These are phyloP conservation scores for Archaeoteleia sp. DNA, from an alignment of 2,888 invertebrate genomes.

Conservation along the genomic window DNA sequence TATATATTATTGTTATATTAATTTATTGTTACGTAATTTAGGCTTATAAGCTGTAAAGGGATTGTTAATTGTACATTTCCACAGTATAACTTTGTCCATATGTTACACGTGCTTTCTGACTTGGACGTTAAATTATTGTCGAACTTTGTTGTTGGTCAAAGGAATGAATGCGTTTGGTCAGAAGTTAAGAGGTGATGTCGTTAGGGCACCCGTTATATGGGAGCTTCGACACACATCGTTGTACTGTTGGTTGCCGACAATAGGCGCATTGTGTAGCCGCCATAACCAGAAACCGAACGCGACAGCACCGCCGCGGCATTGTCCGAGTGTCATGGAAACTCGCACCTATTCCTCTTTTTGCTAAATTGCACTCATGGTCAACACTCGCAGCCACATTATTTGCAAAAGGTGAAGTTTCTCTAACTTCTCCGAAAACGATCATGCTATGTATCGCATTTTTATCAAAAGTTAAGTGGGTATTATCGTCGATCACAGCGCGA, in stretches of 20 bases:
- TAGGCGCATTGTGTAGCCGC: slow-evolving; percentile 74
- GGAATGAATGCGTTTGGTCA: slow-evolving; percentile 31
- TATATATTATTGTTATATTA: too few relatives aligned
- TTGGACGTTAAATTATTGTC: background rate
- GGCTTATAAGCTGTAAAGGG: too few relatives aligned
- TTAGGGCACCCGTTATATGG: slow-evolving; percentile 50
- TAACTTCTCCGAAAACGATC: slow-evolving; percentile 31
- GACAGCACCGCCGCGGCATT: slow-evolving; percentile 70
- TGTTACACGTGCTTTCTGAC: too few relatives aligned
- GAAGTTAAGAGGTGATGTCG: slow-evolving; percentile 40
- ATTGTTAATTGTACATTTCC: too few relatives aligned
- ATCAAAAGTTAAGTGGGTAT: slow-evolving; percentile 20
- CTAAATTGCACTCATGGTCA: slow-evolving; percentile 58
- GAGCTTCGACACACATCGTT: slow-evolving; percentile 67
- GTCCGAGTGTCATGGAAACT: slow-evolving; percentile 70
- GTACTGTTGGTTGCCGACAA: slow-evolving; percentile 68
- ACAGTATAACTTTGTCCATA: too few relatives aligned
- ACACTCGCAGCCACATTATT: slow-evolving; percentile 38
- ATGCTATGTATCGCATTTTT: slow-evolving; percentile 12
- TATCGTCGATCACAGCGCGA: slow-evolving; percentile 21
- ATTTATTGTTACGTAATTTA: too few relatives aligned
- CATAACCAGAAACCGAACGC: slow-evolving; percentile 73
- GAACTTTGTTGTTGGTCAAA: slow-evolving; percentile 18
- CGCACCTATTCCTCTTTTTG: slow-evolving; percentile 56
- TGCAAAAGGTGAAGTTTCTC: slow-evolving; percentile 15